Percentiles rank a stretch among this genome's conserved stretches.
These are phyloP conservation scores for Eremophila alpestris DNA, from an alignment of 2,797 vertebrate species.

Conservation along the genomic window DNA sequence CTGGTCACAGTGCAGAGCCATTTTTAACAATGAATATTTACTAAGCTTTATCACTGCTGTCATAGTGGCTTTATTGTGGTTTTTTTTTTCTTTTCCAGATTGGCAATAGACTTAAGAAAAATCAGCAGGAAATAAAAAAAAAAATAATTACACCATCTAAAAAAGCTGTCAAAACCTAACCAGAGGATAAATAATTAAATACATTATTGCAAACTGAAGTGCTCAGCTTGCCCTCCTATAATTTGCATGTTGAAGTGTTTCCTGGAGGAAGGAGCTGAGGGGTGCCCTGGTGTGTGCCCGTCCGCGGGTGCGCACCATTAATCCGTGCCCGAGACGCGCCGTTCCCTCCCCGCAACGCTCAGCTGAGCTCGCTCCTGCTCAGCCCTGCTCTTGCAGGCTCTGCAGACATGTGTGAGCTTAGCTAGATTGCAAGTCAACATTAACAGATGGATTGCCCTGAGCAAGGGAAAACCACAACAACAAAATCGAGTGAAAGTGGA, in stretches of 20 bases:
- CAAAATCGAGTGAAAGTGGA: slow-evolving; percentile 67
- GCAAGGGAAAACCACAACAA: slow-evolving; percentile 72
- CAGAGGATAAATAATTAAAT: slow-evolving; percentile 29
- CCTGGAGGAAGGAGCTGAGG: not conserved
- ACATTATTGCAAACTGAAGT: not conserved
- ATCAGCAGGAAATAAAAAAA: not conserved
- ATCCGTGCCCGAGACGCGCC: not conserved
- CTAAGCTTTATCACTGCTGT: slow-evolving; percentile 45
- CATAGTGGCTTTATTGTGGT: not conserved
- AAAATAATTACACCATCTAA: not conserved
- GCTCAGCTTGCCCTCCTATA: not conserved
- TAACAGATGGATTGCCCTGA: slow-evolving; percentile 81
- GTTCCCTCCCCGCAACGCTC: not conserved
- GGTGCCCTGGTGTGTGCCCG: not conserved
- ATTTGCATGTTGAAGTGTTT: not conserved
- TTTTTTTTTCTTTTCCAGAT: not conserved
- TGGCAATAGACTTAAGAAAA: not conserved
- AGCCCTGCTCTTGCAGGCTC: slow-evolving; percentile 5
- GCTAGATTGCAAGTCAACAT: slow-evolving; percentile 47
- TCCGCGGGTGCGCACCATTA: not conserved
- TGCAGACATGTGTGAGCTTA: not conserved
- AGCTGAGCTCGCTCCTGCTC: not conserved
- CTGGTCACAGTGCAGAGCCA: slow-evolving; percentile 65
- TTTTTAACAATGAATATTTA: slow-evolving; percentile 69
- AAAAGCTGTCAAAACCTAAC: slow-evolving; percentile 13